Evolutionary conservation across 2,797 vertebrate species (phyloP).

Genomic region (Coregonus suidteri): DNA sequence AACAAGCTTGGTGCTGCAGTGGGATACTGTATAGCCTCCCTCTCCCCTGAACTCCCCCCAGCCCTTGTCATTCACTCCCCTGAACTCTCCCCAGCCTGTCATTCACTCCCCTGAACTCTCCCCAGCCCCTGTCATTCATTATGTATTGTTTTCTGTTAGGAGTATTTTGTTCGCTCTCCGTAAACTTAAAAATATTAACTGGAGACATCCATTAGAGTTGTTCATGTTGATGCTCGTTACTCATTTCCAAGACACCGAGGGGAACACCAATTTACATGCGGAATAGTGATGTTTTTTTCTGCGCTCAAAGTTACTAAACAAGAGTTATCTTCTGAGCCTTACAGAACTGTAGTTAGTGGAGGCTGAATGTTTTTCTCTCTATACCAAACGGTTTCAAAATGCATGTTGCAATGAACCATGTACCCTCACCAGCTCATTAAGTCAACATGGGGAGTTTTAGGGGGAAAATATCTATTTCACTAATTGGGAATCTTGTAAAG

Average conservation of each 20-base stretch:
- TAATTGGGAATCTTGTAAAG: not conserved
- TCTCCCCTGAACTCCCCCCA: conserved; percentile 3
- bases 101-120: not conserved
- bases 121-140: conserved; percentile 29
- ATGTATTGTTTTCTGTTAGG: conserved; percentile 46
- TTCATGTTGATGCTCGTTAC: conserved; percentile 59
- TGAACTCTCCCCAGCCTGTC: conserved; percentile 20
- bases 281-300: conserved; percentile 47
- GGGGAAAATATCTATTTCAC: not conserved
- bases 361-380: not conserved
- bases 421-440: not conserved
- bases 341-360: not conserved
- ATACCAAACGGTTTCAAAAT: not conserved
- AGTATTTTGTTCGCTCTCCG: conserved; percentile 59
- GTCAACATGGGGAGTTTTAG: not conserved
- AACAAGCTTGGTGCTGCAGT: not conserved
- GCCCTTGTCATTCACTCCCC: conserved; percentile 19
- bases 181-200: conserved; percentile 45
- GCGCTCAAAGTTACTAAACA: conserved; percentile 22
- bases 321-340: not conserved
- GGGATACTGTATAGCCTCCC: not conserved
- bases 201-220: conserved; percentile 44
- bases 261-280: conserved; percentile 25
- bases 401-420: not conserved
- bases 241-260: conserved; percentile 42